phyloP scores from a whole-genome alignment of 2,797 vertebrate genomes.

The Oreortyx pictus region DNA sequence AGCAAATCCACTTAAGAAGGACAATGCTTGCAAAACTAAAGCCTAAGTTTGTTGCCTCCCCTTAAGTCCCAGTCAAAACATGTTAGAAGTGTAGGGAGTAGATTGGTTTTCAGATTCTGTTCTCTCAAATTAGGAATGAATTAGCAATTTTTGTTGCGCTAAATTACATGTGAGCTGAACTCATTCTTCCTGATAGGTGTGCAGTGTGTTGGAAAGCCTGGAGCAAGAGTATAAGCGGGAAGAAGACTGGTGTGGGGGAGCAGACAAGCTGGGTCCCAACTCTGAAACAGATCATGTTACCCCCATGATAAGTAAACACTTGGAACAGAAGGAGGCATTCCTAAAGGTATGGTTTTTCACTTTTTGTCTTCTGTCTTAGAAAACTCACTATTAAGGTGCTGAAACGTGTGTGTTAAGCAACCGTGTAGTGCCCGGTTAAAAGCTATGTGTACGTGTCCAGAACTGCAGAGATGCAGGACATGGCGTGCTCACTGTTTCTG shows the following conservation, averaged over 20 bases:
- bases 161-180: background rate
- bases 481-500: background rate
- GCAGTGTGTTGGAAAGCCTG: constrained; percentile 96
- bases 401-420: background rate
- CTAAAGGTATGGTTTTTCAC: constrained; percentile 85
- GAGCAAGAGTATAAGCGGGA: constrained; percentile 99
- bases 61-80: background rate
- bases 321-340: constrained; percentile 98
- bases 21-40: background rate
- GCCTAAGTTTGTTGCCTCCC: background rate
- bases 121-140: background rate
- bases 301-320: constrained; percentile 98
- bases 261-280: constrained; percentile 96
- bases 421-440: background rate
- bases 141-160: background rate
- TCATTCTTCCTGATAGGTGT: constrained; percentile 77
- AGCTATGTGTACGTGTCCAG: background rate
- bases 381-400: background rate
- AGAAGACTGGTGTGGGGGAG: constrained; percentile 98
- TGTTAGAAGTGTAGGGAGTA: background rate
- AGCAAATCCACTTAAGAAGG: background rate
- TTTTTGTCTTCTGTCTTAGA: background rate
- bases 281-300: constrained; percentile 96
- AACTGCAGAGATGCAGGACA: background rate
- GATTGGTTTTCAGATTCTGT: background rate